These are phyloP conservation scores for Pogonus chalceus DNA, from an alignment of 1,140 invertebrate genomes.

Conservation along the genomic window DNA sequence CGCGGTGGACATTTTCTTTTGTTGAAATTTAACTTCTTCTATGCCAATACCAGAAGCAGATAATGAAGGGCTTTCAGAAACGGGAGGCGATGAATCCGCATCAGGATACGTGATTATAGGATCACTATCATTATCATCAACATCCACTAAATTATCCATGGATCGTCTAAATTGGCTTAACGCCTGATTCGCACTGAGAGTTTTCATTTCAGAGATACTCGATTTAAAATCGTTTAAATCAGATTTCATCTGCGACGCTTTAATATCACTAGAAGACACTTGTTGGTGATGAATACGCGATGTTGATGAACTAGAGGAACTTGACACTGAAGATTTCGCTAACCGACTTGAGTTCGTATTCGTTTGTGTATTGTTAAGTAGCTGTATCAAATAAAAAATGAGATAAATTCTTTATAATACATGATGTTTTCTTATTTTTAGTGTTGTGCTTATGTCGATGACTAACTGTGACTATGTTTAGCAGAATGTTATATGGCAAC, in stretches of 20 bases:
- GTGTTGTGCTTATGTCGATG: slow-evolving; percentile 1
- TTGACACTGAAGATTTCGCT: neutral
- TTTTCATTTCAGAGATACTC: slow-evolving; percentile 69
- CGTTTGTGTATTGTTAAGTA: neutral
- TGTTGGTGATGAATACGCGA: slow-evolving; percentile 32
- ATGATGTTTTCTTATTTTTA: neutral
- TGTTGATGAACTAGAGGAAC: slow-evolving; percentile 1
- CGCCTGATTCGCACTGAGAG: slow-evolving; percentile 32
- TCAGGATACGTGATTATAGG: slow-evolving; percentile 71
- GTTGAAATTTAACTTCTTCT: slow-evolving; percentile 67
- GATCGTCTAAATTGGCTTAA: slow-evolving; percentile 47
- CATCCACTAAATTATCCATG: slow-evolving; percentile 50
- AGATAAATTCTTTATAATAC: neutral
- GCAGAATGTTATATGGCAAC: neutral
- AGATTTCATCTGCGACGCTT: slow-evolving; percentile 60
- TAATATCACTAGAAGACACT: slow-evolving; percentile 50
- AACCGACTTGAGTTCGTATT: neutral
- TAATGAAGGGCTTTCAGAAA: slow-evolving; percentile 38
- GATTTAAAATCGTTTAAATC: slow-evolving; percentile 64
- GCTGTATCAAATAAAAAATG: neutral
- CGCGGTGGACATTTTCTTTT: slow-evolving; percentile 65
- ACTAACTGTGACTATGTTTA: neutral
- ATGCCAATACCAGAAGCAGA: slow-evolving; percentile 34
- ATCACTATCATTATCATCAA: slow-evolving; percentile 24
- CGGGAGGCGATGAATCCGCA: slow-evolving; percentile 52